Evolutionary conservation across 2,797 vertebrate genomes (phyloP).

Genomic region (Oceanodroma leucorhoa): DNA sequence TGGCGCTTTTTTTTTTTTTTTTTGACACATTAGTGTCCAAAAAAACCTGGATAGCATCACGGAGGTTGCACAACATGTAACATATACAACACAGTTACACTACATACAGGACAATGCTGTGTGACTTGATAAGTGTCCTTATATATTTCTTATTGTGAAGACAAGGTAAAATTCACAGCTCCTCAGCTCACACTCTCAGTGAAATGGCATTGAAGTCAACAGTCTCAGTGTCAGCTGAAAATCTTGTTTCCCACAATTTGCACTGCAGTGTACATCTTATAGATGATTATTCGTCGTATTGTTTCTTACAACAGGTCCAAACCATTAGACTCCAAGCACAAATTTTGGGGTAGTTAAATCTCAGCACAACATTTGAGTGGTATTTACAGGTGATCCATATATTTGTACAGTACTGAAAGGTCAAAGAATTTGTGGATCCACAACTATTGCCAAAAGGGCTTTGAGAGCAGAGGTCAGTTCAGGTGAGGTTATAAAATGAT

Average conservation of each 20-base stretch:
- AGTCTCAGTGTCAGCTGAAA: background rate
- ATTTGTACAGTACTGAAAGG: constrained; percentile 1
- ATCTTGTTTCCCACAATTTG: background rate
- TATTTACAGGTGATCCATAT: constrained; percentile 3
- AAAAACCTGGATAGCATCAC: background rate
- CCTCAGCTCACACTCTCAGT: background rate
- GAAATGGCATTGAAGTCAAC: background rate
- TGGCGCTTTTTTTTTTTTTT: background rate
- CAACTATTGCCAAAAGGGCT: background rate
- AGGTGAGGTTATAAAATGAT: background rate
- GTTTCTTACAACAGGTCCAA: background rate
- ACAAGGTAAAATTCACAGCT: background rate
- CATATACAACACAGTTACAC: background rate
- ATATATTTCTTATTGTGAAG: background rate
- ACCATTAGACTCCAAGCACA: background rate
- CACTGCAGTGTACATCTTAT: background rate
- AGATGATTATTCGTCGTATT: background rate
- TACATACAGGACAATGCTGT: background rate
- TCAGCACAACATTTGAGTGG: background rate
- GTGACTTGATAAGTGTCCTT: background rate
- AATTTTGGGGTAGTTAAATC: background rate
- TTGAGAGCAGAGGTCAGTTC: background rate
- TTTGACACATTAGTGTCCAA: background rate
- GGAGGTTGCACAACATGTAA: background rate
- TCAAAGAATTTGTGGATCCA: constrained; percentile 13